Base-by-base conservation (phyloP, 2,888 invertebrate species). In the Mamestra brassicae region DNA sequence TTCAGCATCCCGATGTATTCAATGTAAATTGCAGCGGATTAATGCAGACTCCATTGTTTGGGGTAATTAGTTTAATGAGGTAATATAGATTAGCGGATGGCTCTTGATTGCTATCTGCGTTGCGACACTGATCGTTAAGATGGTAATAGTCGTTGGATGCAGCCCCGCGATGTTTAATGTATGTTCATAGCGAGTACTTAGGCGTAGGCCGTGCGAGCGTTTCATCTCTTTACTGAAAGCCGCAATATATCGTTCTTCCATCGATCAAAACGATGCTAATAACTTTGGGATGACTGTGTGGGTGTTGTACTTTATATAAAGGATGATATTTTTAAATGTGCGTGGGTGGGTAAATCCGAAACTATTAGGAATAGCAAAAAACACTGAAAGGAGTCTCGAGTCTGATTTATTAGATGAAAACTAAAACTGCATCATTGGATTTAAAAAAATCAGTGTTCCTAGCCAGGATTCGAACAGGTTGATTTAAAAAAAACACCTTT, bases 1-100 rank as follows among this genome's bases (percentile, higher is more conserved):
- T 78, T 77, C 74, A 84, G 71, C 76, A 74, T 76, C 80, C 63
- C 74, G 74, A 74, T 81, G 75, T 71, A 84, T 86, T 86, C 71
- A 85, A 86, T 86, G 86, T 87, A 84, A 86, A 86, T 87, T 80
- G 84, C 62, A 64, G 65, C 69, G 63, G 84, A 87, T 80, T 78
- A 74, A 85, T 85, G 77, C 86, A 85, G 86, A 78, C 84, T 85
- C 86, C 87, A 86, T 86, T 86, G 86, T 86, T 86, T 77, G 54
- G 75, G 36, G 72, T 78, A 86, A 87, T 86, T 86, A 86, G 86
- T 85, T 77, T 86, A 86, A 86, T 85, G 69, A 77, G 81, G 61
- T 78, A 71, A 71, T 78, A 71, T 80, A 73, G 78, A 77, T 85
- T 84, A 81, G 85, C 78, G 66, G 78, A 85, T 76, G 74, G 70